phyloP scores from a whole-genome alignment of 1,140 invertebrate genomes.

The Papilio xuthus region DNA sequence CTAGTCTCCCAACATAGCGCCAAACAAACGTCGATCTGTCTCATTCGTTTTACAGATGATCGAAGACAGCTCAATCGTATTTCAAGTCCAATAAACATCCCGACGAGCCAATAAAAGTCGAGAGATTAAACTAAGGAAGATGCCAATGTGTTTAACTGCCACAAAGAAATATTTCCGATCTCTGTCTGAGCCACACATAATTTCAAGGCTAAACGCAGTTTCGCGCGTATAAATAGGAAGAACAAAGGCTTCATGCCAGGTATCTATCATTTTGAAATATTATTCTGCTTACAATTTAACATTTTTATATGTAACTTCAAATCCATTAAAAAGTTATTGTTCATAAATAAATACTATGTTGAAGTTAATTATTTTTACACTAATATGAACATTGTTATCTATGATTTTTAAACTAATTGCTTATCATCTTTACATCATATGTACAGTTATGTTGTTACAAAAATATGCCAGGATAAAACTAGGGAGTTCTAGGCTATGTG shows the following conservation, averaged over 20 bases:
- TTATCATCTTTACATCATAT: too few relatives aligned
- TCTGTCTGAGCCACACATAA: slow-evolving; percentile 19
- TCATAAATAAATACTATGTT: background rate
- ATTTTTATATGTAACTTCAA: background rate
- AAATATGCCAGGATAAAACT: too few relatives aligned
- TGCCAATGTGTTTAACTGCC: slow-evolving; percentile 26
- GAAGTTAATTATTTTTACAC: too few relatives aligned
- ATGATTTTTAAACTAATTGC: too few relatives aligned
- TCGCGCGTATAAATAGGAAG: slow-evolving; percentile 21
- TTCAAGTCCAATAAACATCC: slow-evolving; percentile 28
- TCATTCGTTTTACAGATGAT: background rate
- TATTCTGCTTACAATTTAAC: background rate
- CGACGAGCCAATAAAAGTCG: slow-evolving; percentile 34
- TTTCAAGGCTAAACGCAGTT: slow-evolving; percentile 21
- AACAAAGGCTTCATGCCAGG: slow-evolving; percentile 15
- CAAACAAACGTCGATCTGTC: slow-evolving; percentile 31
- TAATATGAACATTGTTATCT: too few relatives aligned
- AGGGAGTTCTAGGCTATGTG: background rate
- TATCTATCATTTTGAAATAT: slow-evolving; percentile 5
- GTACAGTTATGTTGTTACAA: too few relatives aligned
- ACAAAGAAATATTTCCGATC: slow-evolving; percentile 32
- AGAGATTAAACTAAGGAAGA: slow-evolving; percentile 34
- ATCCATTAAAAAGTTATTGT: background rate
- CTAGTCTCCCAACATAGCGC: background rate
- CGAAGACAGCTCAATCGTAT: slow-evolving; percentile 36